Evolutionary conservation across 2,113 vertebrate genomes (phyloP), one percentile per base, ranked within the genome.

Genomic region (Prolemur simus): DNA sequence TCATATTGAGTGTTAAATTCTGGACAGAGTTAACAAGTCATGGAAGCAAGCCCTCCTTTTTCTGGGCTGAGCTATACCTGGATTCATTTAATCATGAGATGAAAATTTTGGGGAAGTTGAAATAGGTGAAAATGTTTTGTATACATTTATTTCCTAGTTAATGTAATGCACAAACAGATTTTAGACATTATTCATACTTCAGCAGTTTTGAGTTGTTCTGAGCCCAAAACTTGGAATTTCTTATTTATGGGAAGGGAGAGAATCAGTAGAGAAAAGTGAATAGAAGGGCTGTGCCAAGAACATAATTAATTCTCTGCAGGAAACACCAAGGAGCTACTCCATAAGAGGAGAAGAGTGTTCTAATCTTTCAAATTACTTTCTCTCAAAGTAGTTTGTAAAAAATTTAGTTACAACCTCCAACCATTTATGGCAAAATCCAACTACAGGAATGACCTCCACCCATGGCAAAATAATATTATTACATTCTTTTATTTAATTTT

Each of bases 251-350:
- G 20, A 34, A 37, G 4, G 15, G 27, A 64, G 18, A 81, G 52
- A 63, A 87, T 49, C 37, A 77, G 58, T 32, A 10, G 34, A 32
- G n/a, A 82, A 66, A 86, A 64, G 32, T 11, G 49, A 58, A 37
- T 37, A 25, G 12, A 68, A 17, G 8, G 39, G 14, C 80, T 64
- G 58, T 71, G 49, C 77, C 80, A 91, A 96, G 13, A 42, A 34
- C 66, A 14, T 80, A 95, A 89, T 84, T 89, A 95, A 82, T 84
- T 89, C 84, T 96, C 63, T 64, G 1, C 42, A 87, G 74, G 89
- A 92, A 91, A 76, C 87, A 93, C 17, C 20, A 91, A 90, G 56
- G 45, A 85, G 39, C 32, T 85, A 81, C 25, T 95, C 63, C 68
- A 64, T 7, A 58, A 60, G 39, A 91, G 23, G 60, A 9, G n/a